Evolutionary conservation across 2,113 vertebrate species (phyloP).

Genomic region (Tonatia bakeri): DNA sequence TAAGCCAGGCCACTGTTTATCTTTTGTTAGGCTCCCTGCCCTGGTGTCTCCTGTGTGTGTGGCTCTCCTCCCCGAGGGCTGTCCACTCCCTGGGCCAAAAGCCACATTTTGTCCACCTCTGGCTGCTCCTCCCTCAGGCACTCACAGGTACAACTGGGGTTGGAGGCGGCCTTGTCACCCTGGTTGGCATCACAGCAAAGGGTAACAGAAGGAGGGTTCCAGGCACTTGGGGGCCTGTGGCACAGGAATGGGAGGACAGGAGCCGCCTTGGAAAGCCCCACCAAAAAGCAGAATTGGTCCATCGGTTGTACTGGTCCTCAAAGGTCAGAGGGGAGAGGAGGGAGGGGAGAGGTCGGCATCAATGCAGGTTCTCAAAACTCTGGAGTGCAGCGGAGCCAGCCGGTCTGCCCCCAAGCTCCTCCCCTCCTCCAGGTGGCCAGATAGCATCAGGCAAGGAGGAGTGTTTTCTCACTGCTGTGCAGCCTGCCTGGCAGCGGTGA

Average conservation of each 20-base stretch:
- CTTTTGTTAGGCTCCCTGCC: neutral
- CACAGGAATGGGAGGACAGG: neutral
- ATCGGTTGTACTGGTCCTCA: neutral
- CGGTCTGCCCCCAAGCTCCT: constrained; percentile 34
- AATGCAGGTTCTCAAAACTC: neutral
- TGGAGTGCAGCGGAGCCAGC: constrained; percentile 27
- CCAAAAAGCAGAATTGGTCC: neutral
- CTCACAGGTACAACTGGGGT: neutral
- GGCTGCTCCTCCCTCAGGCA: neutral
- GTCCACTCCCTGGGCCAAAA: neutral
- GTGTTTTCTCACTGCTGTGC: neutral
- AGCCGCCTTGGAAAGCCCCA: neutral
- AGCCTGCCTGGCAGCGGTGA: neutral
- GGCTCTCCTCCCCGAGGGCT: neutral
- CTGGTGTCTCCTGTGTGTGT: neutral
- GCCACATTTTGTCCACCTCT: neutral
- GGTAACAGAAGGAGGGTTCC: neutral
- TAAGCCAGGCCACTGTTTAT: neutral
- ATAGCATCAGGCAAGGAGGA: neutral
- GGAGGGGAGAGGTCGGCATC: neutral
- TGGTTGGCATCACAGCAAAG: neutral
- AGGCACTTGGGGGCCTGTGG: neutral
- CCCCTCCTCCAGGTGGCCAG: neutral
- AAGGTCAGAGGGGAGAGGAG: neutral
- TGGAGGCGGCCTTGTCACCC: neutral